phyloP scores from a whole-genome alignment of 2,113 vertebrate genomes.

The Dasyornis broadbenti region DNA sequence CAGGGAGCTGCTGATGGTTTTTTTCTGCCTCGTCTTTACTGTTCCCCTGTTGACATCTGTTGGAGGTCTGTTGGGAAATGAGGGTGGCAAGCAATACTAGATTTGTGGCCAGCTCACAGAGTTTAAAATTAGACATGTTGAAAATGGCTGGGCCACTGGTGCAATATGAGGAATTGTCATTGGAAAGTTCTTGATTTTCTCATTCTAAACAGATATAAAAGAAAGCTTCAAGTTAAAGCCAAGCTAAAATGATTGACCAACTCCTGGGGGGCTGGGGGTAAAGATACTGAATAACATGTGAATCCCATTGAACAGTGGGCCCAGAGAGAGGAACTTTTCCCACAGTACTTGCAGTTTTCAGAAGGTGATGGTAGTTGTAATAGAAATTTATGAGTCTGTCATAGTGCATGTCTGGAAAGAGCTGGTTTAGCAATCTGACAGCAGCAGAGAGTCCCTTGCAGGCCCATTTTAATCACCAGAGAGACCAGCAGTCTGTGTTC shows the following conservation, averaged over 20 bases:
- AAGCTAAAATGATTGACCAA: background rate
- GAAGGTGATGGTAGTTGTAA: background rate
- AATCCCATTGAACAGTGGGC: background rate
- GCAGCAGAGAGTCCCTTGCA: background rate
- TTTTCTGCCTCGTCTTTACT: background rate
- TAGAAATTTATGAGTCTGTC: background rate
- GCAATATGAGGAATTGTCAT: background rate
- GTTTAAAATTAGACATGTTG: background rate
- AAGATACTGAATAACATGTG: background rate
- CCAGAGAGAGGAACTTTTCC: background rate
- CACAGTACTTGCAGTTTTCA: background rate
- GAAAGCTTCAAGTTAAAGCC: background rate
- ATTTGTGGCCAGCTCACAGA: background rate
- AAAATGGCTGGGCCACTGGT: background rate
- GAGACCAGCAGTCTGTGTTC: background rate
- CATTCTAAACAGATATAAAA: background rate
- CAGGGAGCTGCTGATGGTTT: background rate
- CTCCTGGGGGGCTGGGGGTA: background rate
- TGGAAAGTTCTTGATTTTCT: background rate
- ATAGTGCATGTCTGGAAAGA: background rate
- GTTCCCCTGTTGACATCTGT: background rate
- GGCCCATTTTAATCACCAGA: background rate
- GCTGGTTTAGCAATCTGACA: background rate
- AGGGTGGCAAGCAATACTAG: background rate
- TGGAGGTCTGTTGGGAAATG: background rate